phyloP scores from a whole-genome alignment of 2,113 vertebrate species.

The Grus americana region DNA sequence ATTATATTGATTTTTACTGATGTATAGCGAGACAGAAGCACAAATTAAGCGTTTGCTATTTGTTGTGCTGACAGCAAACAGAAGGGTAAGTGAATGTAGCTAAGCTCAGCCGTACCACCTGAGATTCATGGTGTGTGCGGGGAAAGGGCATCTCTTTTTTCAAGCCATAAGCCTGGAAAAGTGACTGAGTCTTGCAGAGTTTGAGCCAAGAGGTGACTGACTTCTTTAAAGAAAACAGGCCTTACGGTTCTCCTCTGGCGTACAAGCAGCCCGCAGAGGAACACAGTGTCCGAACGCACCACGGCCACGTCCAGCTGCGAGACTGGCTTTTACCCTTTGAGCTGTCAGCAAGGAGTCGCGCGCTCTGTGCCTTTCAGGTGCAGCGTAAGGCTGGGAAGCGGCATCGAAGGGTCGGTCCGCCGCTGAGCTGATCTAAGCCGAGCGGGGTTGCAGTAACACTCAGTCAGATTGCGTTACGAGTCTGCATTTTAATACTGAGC shows the following conservation, averaged over 20 bases:
- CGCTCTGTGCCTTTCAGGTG: not conserved
- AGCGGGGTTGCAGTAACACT: fast-evolving
- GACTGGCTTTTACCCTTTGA: not conserved
- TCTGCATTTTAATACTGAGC: not conserved
- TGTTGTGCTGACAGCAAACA: not conserved
- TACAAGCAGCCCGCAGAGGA: not conserved
- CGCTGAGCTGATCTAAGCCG: fast-evolving
- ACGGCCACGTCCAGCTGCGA: too few species aligned
- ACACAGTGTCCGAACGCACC: fast-evolving
- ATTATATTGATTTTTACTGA: not conserved
- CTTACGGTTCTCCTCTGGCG: not conserved
- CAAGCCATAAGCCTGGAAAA: not conserved
- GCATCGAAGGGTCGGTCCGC: fast-evolving
- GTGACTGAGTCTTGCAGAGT: fast-evolving
- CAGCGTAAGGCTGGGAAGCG: fast-evolving
- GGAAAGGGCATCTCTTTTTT: not conserved
- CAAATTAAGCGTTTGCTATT: not conserved
- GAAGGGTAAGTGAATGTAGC: not conserved
- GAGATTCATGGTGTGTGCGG: fast-evolving
- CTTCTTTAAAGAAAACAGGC: not conserved
- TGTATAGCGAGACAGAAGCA: fast-evolving
- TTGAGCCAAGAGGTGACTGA: not conserved
- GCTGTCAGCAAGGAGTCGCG: not conserved
- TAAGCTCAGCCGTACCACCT: not conserved
- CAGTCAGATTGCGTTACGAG: fast-evolving